phyloP scores from a whole-genome alignment of 2,113 vertebrate species.

The Mus spicilegus region DNA sequence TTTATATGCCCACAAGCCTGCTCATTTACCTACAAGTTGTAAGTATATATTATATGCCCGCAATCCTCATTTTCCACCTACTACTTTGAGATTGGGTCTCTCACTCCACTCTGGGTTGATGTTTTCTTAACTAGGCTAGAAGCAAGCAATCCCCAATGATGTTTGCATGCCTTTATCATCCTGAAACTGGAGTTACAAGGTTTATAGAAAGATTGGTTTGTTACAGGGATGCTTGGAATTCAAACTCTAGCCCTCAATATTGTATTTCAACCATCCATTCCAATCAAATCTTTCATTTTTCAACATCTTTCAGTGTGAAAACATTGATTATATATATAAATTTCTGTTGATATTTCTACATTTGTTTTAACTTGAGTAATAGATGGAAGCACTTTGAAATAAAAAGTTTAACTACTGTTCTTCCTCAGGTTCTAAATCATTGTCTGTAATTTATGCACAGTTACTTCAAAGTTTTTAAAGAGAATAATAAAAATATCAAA shows the following conservation, averaged over 20 bases:
- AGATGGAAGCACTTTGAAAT: neutral
- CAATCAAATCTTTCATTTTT: neutral
- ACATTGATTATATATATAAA: neutral
- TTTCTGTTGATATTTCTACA: neutral
- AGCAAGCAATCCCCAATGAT: neutral
- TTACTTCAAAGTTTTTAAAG: neutral
- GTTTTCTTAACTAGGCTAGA: neutral
- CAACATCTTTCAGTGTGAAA: neutral
- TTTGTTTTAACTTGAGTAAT: neutral
- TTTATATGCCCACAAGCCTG: neutral
- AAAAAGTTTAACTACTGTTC: neutral
- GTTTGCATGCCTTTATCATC: neutral
- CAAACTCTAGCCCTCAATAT: neutral
- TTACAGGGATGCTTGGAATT: neutral
- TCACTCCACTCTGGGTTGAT: neutral
- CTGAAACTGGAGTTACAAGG: accelerated
- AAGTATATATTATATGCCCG: neutral
- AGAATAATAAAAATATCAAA: neutral
- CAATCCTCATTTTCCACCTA: neutral
- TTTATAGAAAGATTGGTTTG: neutral
- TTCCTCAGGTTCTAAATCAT: neutral
- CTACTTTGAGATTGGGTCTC: neutral
- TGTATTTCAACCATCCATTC: neutral
- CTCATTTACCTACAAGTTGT: neutral
- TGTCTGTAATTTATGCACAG: neutral